Base-by-base conservation (phyloP, 2,113 vertebrate species). In the Pipra filicauda region DNA sequence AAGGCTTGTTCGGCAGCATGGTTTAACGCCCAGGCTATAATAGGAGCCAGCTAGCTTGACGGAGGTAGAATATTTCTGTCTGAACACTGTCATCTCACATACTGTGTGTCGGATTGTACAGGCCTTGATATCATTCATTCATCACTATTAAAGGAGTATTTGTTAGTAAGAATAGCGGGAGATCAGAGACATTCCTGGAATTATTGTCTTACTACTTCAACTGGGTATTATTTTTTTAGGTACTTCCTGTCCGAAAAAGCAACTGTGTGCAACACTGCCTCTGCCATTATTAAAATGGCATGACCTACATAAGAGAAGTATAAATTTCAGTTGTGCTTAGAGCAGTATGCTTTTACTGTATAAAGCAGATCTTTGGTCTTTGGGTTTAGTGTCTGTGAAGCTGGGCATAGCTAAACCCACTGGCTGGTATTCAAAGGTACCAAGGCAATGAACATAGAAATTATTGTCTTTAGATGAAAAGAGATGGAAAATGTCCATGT, bases 231-330 rank as follows among this genome's bases (percentile, higher is more conserved):
- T 22, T 64, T 80, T 72, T 87, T 85, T 33, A 37, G 6, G 18
- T 71, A 59, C 73, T 93, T 97, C 91, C 91, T 87, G 64, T 91
- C 79, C 54, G 91, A 77, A 93, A 95, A 78, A 92, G 64, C 65
- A 72, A 43, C 37, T 80, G 20, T 69, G 6, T 21, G 51, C 49
- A 71, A n/a, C 58, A 30, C 52, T 64, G 62, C 43, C 52, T 33
- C 37, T 88, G 48, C 73, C 77, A 18, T 91, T 90, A 74, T 51
- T 90, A 54, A 85, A 93, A 79, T 37, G 43, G n/a, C 12, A 57
- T 41, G 44, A 65, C 44, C 76, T 23, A 43, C 16, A 4, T 58
- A 67, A 67, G n/a, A 46, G 48, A 64, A 43, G 22, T 13, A 17
- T 31, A 66, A 81, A 61, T 31, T 35, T 83, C 55, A 33, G 61